phyloP scores from a whole-genome alignment of 2,888 invertebrate species.

The Agrilus biguttatus region DNA sequence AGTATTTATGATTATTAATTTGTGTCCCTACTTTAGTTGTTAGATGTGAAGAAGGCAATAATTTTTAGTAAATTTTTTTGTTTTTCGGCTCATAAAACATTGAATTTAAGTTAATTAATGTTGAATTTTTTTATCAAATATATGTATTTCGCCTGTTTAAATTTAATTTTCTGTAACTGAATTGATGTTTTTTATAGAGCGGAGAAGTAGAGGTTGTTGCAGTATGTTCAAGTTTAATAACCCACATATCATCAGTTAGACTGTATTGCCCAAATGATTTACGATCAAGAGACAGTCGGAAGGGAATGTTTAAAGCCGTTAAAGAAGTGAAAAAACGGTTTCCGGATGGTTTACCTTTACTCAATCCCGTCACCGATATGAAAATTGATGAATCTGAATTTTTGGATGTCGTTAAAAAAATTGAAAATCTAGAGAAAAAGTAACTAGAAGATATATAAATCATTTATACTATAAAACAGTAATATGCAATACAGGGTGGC shows the following conservation, averaged over 20 bases:
- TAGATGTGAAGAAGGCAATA: too few relatives aligned
- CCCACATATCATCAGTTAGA: slow-evolving; percentile 78
- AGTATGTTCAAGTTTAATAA: slow-evolving; percentile 66
- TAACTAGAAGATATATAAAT: slow-evolving; percentile 14
- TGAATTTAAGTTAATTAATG: too few relatives aligned
- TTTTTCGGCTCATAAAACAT: too few relatives aligned
- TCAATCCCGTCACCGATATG: slow-evolving; percentile 95
- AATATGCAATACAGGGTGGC: background rate
- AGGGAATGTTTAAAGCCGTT: slow-evolving; percentile 71
- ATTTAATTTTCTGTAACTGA: too few relatives aligned
- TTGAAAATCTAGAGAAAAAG: slow-evolving; percentile 69
- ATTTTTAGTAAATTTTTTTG: too few relatives aligned
- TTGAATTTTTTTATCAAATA: too few relatives aligned
- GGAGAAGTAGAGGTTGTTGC: slow-evolving; percentile 86
- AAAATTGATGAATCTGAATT: slow-evolving; percentile 77
- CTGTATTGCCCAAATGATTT: slow-evolving; percentile 86
- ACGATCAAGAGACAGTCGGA: slow-evolving; percentile 68
- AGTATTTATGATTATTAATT: too few relatives aligned
- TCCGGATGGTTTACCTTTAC: slow-evolving; percentile 69
- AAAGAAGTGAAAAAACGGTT: slow-evolving; percentile 83
- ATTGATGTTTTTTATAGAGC: slow-evolving; percentile 30
- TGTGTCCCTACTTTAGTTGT: too few relatives aligned
- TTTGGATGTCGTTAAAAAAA: slow-evolving; percentile 64
- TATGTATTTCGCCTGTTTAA: too few relatives aligned
- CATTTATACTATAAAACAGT: background rate